A percentile compares a stretch with the other conserved stretches of the same genome.
Conservation (phyloP, 2,113 vertebrate genomes). For the Melanostigma gelatinosum region DNA sequence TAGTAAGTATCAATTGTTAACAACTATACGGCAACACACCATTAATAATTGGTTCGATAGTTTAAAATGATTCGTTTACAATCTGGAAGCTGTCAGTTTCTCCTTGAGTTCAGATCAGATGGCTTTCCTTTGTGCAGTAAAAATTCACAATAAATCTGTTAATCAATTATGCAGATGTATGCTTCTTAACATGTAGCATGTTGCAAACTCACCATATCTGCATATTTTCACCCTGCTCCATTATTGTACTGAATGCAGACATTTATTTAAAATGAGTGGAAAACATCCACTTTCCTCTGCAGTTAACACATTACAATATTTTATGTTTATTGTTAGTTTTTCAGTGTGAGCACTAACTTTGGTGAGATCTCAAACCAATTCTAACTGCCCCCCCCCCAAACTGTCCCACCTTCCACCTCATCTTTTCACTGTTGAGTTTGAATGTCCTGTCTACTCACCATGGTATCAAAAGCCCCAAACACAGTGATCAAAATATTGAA, state of each 20-base stretch:
- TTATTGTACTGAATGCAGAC: background rate
- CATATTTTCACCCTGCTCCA: background rate
- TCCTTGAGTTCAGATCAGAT: background rate
- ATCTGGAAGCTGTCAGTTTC: background rate
- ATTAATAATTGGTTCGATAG: background rate
- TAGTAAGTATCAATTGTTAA: background rate
- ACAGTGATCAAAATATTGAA: slow-evolving; percentile 54
- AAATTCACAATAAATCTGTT: background rate
- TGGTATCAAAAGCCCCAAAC: slow-evolving; percentile 9
- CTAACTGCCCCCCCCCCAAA: background rate
- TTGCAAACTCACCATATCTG: background rate
- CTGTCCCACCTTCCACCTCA: background rate
- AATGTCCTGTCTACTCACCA: background rate
- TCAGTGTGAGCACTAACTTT: background rate
- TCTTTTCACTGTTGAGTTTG: background rate
- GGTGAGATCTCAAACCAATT: background rate
- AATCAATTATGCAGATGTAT: background rate
- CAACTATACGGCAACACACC: background rate
- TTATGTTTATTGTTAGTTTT: background rate
- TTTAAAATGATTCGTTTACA: background rate
- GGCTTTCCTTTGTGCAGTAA: too few species aligned
- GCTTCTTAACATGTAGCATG: background rate
- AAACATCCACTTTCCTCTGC: background rate
- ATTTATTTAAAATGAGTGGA: background rate
- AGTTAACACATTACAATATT: background rate